A percentile compares a stretch with the other conserved stretches of the same genome.
phyloP scores from a whole-genome alignment of 2,113 vertebrate genomes.

The Gobiocypris rarus region DNA sequence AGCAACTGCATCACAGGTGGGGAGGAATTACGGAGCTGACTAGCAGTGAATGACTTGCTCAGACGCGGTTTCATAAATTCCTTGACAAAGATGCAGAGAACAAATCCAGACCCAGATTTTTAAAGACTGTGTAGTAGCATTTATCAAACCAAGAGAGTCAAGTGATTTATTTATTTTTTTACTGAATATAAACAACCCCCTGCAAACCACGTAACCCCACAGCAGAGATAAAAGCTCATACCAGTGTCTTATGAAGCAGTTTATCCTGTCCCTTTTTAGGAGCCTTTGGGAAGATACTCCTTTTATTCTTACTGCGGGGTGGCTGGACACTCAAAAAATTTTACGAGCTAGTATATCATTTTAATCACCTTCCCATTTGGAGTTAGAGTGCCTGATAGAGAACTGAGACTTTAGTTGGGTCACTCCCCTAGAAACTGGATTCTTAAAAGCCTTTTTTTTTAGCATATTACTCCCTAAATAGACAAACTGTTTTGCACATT shows the following conservation, averaged over 20 bases:
- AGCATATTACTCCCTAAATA: slow-evolving; percentile 13
- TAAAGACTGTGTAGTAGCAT: slow-evolving; percentile 3
- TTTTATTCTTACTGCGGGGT: slow-evolving; percentile 48
- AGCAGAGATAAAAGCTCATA: slow-evolving; percentile 15
- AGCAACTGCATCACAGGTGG: slow-evolving; percentile 68
- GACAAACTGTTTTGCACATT: slow-evolving; percentile 37
- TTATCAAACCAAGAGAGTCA: neutral
- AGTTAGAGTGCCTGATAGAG: slow-evolving; percentile 42
- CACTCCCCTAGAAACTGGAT: slow-evolving; percentile 43
- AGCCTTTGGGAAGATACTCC: slow-evolving; percentile 51
- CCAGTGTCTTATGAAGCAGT: slow-evolving; percentile 13
- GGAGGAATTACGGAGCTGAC: slow-evolving; percentile 60
- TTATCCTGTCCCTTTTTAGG: slow-evolving; percentile 2
- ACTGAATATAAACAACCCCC: neutral
- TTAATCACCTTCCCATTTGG: slow-evolving; percentile 60
- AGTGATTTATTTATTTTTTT: neutral
- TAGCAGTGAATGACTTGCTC: slow-evolving; percentile 47
- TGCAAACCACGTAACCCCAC: neutral
- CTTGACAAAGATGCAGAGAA: slow-evolving; percentile 56
- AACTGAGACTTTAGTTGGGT: slow-evolving; percentile 41
- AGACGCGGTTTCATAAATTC: slow-evolving; percentile 66
- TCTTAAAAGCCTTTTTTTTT: slow-evolving; percentile 12
- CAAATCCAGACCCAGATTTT: neutral
- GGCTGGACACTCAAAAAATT: slow-evolving; percentile 53
- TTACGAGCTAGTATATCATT: slow-evolving; percentile 67